These are phyloP conservation scores for Chiloscyllium punctatum DNA, from an alignment of 2,797 vertebrate genomes.

Conservation along the genomic window DNA sequence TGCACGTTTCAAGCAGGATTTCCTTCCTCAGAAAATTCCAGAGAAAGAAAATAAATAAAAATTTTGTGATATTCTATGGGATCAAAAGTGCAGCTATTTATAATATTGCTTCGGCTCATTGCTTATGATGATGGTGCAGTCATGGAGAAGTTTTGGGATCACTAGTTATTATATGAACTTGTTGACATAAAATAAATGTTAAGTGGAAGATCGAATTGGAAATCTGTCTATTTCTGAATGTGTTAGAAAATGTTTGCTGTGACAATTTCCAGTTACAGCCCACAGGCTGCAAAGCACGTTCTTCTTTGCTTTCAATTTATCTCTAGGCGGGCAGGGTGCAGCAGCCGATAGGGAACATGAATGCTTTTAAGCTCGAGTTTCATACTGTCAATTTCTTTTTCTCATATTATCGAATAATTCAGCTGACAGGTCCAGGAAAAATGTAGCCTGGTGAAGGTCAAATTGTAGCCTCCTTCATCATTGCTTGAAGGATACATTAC, in stretches of 20 bases:
- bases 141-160: neutral
- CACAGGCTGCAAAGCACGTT: neutral
- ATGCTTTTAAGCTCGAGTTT: neutral
- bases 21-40: neutral
- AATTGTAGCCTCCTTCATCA: neutral
- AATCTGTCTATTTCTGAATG: neutral
- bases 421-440: neutral
- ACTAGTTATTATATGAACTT: neutral
- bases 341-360: neutral
- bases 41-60: neutral
- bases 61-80: neutral
- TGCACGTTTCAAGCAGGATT: neutral
- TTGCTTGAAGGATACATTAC: conserved; percentile 1
- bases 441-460: neutral
- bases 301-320: neutral
- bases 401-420: neutral
- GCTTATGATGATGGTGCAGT: neutral
- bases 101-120: neutral
- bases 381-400: neutral
- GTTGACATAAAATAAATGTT: neutral
- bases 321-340: neutral
- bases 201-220: neutral
- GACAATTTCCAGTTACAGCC: neutral
- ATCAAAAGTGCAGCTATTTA: neutral
- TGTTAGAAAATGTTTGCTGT: neutral